Evolutionary conservation across 2,113 vertebrate genomes (phyloP).

Genomic region (Lonchura striata): DNA sequence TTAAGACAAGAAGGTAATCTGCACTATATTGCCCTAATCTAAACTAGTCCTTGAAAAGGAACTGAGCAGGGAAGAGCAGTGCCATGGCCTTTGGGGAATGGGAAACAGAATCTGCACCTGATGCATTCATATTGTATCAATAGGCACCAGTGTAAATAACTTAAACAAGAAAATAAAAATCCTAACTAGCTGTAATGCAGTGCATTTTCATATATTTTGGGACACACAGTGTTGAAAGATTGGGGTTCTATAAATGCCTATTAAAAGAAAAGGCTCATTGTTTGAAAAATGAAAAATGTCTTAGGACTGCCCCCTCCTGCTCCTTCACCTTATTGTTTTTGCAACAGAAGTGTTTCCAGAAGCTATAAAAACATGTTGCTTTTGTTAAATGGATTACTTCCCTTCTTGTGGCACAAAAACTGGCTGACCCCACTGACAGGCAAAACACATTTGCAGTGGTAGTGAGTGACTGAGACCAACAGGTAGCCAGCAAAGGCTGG

Average conservation of each 20-base stretch:
- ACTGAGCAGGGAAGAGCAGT: background rate
- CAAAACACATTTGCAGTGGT: background rate
- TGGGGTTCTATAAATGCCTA: background rate
- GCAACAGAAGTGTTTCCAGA: slow-evolving; percentile 26
- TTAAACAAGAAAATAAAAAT: background rate
- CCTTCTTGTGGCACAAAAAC: background rate
- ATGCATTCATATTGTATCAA: background rate
- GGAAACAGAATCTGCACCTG: background rate
- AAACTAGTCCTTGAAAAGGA: background rate
- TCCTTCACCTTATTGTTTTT: slow-evolving; percentile 1
- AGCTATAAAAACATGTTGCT: background rate
- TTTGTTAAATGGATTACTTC: slow-evolving; percentile 26
- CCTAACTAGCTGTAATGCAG: background rate
- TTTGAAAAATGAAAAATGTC: background rate
- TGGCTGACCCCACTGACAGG: background rate
- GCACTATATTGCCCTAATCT: background rate
- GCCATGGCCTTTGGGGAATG: background rate
- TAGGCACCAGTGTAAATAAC: background rate
- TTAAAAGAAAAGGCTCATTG: background rate
- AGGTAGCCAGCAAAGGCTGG: background rate
- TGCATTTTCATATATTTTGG: background rate
- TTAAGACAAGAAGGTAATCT: background rate
- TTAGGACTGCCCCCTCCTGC: background rate
- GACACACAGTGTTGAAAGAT: background rate
- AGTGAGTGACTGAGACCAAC: background rate